Evolutionary conservation across 2,888 invertebrate genomes (phyloP).

Genomic region (Pyrrhia umbra): DNA sequence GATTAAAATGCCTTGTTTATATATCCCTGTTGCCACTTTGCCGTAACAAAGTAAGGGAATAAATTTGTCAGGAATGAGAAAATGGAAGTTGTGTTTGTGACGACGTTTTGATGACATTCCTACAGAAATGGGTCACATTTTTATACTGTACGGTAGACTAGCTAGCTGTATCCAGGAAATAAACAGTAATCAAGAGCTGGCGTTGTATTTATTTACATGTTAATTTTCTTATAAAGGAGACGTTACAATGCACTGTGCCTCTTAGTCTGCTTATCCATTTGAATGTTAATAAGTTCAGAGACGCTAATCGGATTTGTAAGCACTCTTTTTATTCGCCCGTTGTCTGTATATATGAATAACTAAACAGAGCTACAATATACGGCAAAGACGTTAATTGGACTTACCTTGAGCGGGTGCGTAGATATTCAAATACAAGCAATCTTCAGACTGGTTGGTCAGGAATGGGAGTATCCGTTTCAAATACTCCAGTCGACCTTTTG

Average conservation of each 20-base stretch:
- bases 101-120: constrained; percentile 47
- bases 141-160: constrained; percentile 11
- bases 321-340: constrained; percentile 37
- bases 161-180: constrained; percentile 8
- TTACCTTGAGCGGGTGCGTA: constrained; percentile 98
- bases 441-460: constrained; percentile 97
- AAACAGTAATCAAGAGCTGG: constrained; percentile 31
- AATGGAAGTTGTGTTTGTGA: constrained; percentile 30
- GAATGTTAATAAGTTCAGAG: constrained; percentile 49
- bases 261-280: constrained; percentile 40
- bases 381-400: constrained; percentile 58
- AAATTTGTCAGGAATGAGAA: constrained; percentile 54
- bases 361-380: not conserved
- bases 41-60: constrained; percentile 51
- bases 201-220: constrained; percentile 54
- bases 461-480: constrained; percentile 96
- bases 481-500: constrained; percentile 96
- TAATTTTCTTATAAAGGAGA: constrained; percentile 49
- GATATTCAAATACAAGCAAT: constrained; percentile 98
- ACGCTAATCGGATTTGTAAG: constrained; percentile 54
- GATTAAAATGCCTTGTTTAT: constrained; percentile 62
- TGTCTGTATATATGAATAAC: constrained; percentile 14
- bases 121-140: constrained; percentile 38
- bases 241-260: constrained; percentile 45
- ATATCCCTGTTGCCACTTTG: constrained; percentile 55